These are phyloP conservation scores for Euzophera pinguis DNA, from an alignment of 2,888 invertebrate genomes.

Conservation along the genomic window DNA sequence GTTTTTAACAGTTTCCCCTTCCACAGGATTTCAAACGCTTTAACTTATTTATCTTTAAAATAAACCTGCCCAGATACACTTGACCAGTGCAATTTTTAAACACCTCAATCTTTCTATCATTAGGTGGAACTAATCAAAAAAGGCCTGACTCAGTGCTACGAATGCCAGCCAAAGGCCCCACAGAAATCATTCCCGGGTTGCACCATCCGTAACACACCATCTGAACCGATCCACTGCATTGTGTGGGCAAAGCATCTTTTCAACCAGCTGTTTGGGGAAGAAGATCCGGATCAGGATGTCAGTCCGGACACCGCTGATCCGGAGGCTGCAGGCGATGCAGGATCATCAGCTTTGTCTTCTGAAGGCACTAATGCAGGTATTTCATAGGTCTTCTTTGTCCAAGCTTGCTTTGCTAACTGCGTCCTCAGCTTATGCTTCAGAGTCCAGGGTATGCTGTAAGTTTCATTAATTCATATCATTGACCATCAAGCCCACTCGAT, in stretches of 20 bases:
- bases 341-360: slow-evolving; percentile 75
- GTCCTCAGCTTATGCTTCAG: too few species aligned
- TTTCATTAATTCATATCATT: too few species aligned
- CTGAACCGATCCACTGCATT: slow-evolving; percentile 99
- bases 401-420: too few species aligned
- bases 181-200: slow-evolving; percentile 98
- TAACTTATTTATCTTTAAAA: too few species aligned
- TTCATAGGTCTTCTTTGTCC: too few species aligned
- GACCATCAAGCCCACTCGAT: too few species aligned
- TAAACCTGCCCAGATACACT: too few species aligned
- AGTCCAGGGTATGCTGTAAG: too few species aligned
- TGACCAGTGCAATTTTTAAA: too few species aligned
- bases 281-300: slow-evolving; percentile 97
- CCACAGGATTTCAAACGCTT: too few species aligned
- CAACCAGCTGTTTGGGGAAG: slow-evolving; percentile 99
- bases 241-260: slow-evolving; percentile 99
- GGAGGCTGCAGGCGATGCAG: slow-evolving; percentile 88
- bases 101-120: too few species aligned
- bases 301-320: slow-evolving; percentile 98
- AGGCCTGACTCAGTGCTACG: slow-evolving; percentile 96
- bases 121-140: slow-evolving; percentile 91
- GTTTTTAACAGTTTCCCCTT: too few species aligned
- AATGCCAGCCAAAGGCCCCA: slow-evolving; percentile 94
- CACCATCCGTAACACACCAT: slow-evolving; percentile 99
- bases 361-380: slow-evolving; percentile 52